Conservation (phyloP, 2,888 invertebrate genomes). For the Lasius fuliginosus region DNA sequence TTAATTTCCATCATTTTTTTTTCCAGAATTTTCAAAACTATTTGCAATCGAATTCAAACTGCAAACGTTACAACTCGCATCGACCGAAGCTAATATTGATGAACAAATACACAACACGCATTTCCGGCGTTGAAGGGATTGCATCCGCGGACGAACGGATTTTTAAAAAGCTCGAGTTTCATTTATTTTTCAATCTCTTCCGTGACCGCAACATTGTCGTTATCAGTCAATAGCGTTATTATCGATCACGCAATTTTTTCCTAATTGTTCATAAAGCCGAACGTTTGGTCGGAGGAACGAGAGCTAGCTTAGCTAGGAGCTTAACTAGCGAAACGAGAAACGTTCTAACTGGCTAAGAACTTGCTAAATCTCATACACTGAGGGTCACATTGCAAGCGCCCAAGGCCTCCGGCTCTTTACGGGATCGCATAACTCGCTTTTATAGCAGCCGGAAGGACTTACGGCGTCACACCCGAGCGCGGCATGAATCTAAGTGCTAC, state of each 20-base stretch:
- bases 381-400: constrained; percentile 2
- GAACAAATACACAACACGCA: background rate
- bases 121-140: background rate
- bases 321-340: too few relatives aligned
- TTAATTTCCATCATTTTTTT: background rate
- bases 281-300: constrained; percentile 10
- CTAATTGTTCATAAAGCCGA: constrained; percentile 40
- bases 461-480: constrained; percentile 1
- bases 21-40: background rate
- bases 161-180: constrained; percentile 23
- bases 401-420: constrained; percentile 39
- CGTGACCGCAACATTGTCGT: constrained; percentile 13
- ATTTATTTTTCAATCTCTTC: constrained; percentile 36
- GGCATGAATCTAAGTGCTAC: constrained; percentile 3
- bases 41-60: constrained; percentile 2
- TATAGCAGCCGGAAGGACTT: constrained; percentile 40
- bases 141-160: background rate
- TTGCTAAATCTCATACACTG: constrained; percentile 29
- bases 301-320: background rate
- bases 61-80: background rate
- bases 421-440: constrained; percentile 47
- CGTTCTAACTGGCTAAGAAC: background rate
- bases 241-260: constrained; percentile 35
- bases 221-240: background rate
- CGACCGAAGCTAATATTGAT: constrained; percentile 19